Conservation (phyloP, 1,140 invertebrate genomes). For the Drosophila sulfurigaster region DNA sequence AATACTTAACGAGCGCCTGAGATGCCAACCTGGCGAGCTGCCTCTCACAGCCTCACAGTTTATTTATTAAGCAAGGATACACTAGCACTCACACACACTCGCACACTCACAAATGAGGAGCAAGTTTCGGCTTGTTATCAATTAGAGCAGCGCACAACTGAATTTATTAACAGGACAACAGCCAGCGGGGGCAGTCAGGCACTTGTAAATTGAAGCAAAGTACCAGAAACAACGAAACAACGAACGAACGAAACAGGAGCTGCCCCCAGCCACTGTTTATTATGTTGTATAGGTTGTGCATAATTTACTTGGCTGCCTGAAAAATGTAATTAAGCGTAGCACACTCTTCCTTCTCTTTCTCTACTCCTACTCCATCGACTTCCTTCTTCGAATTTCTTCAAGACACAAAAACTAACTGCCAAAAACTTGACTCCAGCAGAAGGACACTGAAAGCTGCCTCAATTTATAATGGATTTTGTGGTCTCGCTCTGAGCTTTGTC, state of each 20-base stretch:
- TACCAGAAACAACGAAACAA: slow-evolving; percentile 15
- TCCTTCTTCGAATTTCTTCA: neutral
- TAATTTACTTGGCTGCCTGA: slow-evolving; percentile 72
- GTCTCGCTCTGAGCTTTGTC: neutral
- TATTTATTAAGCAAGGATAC: slow-evolving; percentile 73
- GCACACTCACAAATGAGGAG: slow-evolving; percentile 18
- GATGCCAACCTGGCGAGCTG: slow-evolving; percentile 45
- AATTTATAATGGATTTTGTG: slow-evolving; percentile 68
- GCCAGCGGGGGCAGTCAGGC: slow-evolving; percentile 41
- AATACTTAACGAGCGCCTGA: slow-evolving; percentile 74
- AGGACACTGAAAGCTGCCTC: slow-evolving; percentile 45
- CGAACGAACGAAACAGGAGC: slow-evolving; percentile 10
- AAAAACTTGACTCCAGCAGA: slow-evolving; percentile 25
- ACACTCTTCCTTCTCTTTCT: slow-evolving; percentile 19
- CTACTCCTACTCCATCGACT: neutral
- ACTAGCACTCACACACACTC: slow-evolving; percentile 45
- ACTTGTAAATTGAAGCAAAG: slow-evolving; percentile 54
- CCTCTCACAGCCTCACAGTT: slow-evolving; percentile 64
- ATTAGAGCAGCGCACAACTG: slow-evolving; percentile 69
- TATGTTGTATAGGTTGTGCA: slow-evolving; percentile 75
- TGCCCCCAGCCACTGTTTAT: slow-evolving; percentile 56
- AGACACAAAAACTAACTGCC: slow-evolving; percentile 14
- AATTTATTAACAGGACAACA: slow-evolving; percentile 72
- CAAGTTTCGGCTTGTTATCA: slow-evolving; percentile 76
- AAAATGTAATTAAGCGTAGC: slow-evolving; percentile 79